Percentiles rank a stretch among this genome's conserved stretches.
phyloP scores from a whole-genome alignment of 2,797 vertebrate species.

The Leucoraja ocellata region DNA sequence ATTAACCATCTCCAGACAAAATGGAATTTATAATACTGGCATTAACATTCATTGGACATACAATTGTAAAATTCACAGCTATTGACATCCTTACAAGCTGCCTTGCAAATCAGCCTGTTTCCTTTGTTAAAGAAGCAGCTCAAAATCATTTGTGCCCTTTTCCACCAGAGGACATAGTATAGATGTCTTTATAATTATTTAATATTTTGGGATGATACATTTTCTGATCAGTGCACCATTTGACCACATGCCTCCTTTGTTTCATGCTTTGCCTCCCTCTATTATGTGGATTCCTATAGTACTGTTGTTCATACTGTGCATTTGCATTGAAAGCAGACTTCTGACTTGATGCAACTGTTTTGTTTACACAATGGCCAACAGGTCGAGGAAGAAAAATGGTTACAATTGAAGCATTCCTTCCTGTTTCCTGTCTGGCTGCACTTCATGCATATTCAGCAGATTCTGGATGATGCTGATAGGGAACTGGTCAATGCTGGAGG shows the following conservation, averaged over 20 bases:
- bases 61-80: too few relatives aligned
- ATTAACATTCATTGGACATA: too few relatives aligned
- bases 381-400: neutral
- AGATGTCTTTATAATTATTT: neutral
- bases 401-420: slow-evolving; percentile 2
- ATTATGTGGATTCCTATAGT: neutral
- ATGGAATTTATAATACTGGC: too few relatives aligned
- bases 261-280: neutral
- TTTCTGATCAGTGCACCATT: neutral
- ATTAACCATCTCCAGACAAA: too few relatives aligned
- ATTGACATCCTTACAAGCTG: too few relatives aligned
- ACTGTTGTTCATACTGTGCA: neutral
- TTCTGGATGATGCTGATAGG: neutral
- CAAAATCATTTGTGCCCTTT: too few relatives aligned
- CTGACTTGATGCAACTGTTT: slow-evolving; percentile 5
- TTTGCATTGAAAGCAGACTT: neutral
- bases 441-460: neutral
- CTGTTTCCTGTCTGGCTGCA: slow-evolving; percentile 21
- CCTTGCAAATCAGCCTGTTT: too few relatives aligned
- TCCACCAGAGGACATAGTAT: too few relatives aligned
- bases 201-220: neutral
- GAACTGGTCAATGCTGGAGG: slow-evolving; percentile 3
- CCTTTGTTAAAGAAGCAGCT: too few relatives aligned
- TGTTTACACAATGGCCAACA: slow-evolving; percentile 15
- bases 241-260: neutral